Percentiles rank a stretch among this genome's conserved stretches.
Evolutionary conservation across 2,113 vertebrate species (phyloP).

Genomic region (Chlorocebus sabaeus): DNA sequence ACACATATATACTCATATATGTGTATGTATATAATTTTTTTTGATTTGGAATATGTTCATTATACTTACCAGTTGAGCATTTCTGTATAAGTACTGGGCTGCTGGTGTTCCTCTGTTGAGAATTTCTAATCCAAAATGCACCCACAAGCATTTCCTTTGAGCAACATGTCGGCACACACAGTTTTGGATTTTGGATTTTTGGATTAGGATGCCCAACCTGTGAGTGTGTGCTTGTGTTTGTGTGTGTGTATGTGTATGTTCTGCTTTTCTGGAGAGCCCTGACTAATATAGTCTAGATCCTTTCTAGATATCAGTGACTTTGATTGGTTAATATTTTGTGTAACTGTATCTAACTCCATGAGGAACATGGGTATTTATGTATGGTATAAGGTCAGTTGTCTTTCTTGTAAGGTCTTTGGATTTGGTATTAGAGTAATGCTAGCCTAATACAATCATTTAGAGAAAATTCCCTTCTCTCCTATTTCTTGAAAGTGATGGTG

Average conservation of each 20-base stretch:
- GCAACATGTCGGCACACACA: neutral
- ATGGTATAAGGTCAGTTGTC: neutral
- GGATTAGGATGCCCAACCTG: neutral
- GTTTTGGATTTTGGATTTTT: neutral
- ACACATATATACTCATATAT: neutral
- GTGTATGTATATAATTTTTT: neutral
- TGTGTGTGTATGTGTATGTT: neutral
- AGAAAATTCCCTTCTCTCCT: neutral
- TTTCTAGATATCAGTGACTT: neutral
- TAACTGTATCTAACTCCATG: neutral
- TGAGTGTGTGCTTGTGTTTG: neutral
- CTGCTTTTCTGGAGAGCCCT: neutral
- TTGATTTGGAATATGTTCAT: neutral
- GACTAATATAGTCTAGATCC: neutral
- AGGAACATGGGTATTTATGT: neutral
- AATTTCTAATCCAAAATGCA: neutral
- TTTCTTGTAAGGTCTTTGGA: neutral
- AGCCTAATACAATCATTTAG: neutral
- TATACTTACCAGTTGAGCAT: neutral
- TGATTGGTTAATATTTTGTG: neutral
- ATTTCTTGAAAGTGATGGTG: neutral
- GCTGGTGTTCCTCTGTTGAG: no score
- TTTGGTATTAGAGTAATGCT: neutral
- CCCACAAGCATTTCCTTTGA: neutral
- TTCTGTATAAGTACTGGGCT: no score